Evolutionary conservation across 2,888 invertebrate species (phyloP), one percentile per base, ranked within the genome.

Genomic region (Eudemis profundana): DNA sequence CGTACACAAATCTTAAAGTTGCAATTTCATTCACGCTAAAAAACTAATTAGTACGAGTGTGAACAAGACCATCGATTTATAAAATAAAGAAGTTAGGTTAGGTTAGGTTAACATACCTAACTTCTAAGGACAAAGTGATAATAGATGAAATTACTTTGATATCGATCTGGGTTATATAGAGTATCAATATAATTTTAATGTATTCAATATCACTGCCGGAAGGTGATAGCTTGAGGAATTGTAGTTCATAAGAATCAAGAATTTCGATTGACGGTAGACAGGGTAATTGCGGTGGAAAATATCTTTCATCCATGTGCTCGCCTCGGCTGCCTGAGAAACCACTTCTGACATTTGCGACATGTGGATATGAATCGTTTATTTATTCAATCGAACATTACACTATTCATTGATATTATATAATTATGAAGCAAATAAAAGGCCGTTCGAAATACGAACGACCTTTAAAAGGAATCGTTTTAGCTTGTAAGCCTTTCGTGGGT

Each of bases 241-340:
- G 38, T 46, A 46, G 51, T 29, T 51, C 59, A 53, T 27, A 53
- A 23, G 40, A 29, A 60, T 46, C 53, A 36, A 21, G 53, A 27
- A 38, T 36, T 38, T 53, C 19, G 59, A 65, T 65, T 65, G 65
- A 53, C 65, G 29, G 59, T 14, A 40, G 65, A 65, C 65, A 65
- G 65, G 38, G 51, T 65, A 65, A 65, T 65, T 65, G 65, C 44
- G 23, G 33, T 33, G 42, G 19, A 19, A 50, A 19, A 19, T 49
- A 29, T 42, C 29, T 23, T 23, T 27, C 29, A 42, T 44, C 21
- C 51, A 33, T 42, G 49, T 33, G 23, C 33, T 21, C 33, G 50
- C 33, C 44, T 23, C 38, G 4, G 42, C 44, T 50, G 57, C 44
- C 59, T 15, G 44, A 53, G 36, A 53, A 33, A 19, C 7, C 50